Percentiles rank a stretch among this genome's conserved stretches.
Evolutionary conservation across 2,797 vertebrate genomes (phyloP).

Genomic region (Oreochromis mossambicus): DNA sequence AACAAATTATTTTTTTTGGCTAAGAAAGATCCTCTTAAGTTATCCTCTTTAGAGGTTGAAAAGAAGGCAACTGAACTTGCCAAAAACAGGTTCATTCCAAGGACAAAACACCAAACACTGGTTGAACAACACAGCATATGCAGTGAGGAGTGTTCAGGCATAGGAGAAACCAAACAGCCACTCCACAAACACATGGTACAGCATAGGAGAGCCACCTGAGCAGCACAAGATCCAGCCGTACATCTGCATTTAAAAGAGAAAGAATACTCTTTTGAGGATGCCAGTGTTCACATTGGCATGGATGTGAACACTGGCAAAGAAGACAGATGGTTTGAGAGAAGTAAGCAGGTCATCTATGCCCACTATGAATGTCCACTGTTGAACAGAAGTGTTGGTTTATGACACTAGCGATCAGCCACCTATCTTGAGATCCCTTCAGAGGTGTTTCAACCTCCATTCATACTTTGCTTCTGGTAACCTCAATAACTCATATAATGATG

Average conservation of each 20-base stretch:
- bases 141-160: background rate
- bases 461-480: background rate
- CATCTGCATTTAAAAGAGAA: background rate
- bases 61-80: background rate
- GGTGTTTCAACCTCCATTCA: background rate
- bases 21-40: background rate
- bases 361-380: background rate
- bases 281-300: background rate
- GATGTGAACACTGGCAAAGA: background rate
- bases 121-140: background rate
- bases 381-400: background rate
- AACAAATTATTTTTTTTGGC: background rate
- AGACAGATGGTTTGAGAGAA: background rate
- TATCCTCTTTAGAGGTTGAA: background rate
- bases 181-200: background rate
- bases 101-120: rapidly evolving
- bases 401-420: background rate
- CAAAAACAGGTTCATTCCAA: background rate
- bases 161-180: background rate
- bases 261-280: background rate
- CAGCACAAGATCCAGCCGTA: rapidly evolving
- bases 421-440: background rate
- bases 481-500: background rate
- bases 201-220: background rate
- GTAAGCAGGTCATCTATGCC: background rate